Evolutionary conservation across 2,797 vertebrate species (phyloP).

Genomic region (Corythornis leucogaster): DNA sequence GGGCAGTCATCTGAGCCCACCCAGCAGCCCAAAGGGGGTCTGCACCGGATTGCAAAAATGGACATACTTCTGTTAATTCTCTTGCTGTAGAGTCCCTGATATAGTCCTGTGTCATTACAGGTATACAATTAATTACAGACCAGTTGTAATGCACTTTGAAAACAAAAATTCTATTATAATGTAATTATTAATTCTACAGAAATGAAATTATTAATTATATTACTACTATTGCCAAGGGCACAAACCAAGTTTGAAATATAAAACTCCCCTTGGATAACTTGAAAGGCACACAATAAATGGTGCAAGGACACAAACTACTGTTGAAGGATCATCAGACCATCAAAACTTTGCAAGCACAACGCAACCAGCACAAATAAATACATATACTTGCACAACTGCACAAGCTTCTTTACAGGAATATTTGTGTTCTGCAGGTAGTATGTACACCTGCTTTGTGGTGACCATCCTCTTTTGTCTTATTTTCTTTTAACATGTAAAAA

Average conservation of each 20-base stretch:
- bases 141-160: background rate
- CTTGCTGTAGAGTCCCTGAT: background rate
- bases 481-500: background rate
- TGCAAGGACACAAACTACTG: background rate
- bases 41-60: background rate
- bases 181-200: background rate
- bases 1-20: background rate
- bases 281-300: background rate
- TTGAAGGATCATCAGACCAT: background rate
- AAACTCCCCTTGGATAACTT: background rate
- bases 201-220: conserved; percentile 10
- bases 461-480: background rate
- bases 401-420: background rate
- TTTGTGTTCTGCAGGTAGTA: background rate
- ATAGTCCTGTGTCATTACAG: background rate
- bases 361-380: background rate
- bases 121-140: background rate
- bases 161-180: background rate
- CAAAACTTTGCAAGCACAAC: background rate
- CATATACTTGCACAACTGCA: rapidly evolving
- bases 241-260: background rate
- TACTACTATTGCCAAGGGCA: background rate
- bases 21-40: background rate
- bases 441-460: background rate
- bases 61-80: background rate